These are phyloP conservation scores for Forbesichthys papilliferus DNA, from an alignment of 2,113 vertebrate genomes.

Conservation along the genomic window DNA sequence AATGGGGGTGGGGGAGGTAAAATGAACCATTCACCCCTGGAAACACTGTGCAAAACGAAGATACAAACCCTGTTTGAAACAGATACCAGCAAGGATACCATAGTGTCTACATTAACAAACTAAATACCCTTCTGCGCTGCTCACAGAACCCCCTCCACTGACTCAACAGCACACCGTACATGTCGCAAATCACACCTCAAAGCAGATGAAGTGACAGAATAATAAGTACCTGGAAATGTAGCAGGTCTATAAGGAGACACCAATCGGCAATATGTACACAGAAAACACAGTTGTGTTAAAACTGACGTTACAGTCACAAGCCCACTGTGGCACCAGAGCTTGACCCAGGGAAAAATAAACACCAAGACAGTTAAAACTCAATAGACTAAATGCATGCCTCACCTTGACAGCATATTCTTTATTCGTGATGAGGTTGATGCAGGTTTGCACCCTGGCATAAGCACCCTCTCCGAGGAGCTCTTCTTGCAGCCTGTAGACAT, in stretches of 20 bases:
- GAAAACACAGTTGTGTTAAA: conserved; percentile 12
- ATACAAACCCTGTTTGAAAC: conserved; percentile 4
- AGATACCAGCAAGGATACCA: conserved; percentile 4
- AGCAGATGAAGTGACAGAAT: background rate
- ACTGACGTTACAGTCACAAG: background rate
- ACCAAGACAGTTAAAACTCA: background rate
- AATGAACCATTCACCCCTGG: background rate
- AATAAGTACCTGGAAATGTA: conserved; percentile 7
- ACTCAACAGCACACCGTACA: background rate
- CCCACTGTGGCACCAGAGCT: background rate
- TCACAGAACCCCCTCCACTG: background rate
- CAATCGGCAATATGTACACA: background rate
- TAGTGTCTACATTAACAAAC: background rate
- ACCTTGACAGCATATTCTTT: conserved; percentile 99
- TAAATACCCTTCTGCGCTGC: background rate
- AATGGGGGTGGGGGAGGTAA: background rate
- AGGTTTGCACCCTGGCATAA: conserved; percentile 93
- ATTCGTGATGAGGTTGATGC: conserved; percentile 93
- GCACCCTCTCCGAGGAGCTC: conserved; percentile 94
- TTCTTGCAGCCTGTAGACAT: conserved; percentile 95
- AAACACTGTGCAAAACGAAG: conserved; percentile 2
- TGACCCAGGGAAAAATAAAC: too few species aligned
- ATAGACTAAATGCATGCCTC: conserved; percentile 18
- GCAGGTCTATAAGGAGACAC: conserved; percentile 1
- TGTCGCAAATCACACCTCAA: background rate